Base-by-base conservation (phyloP, 2,888 invertebrate genomes). In the Pyralis farinalis region DNA sequence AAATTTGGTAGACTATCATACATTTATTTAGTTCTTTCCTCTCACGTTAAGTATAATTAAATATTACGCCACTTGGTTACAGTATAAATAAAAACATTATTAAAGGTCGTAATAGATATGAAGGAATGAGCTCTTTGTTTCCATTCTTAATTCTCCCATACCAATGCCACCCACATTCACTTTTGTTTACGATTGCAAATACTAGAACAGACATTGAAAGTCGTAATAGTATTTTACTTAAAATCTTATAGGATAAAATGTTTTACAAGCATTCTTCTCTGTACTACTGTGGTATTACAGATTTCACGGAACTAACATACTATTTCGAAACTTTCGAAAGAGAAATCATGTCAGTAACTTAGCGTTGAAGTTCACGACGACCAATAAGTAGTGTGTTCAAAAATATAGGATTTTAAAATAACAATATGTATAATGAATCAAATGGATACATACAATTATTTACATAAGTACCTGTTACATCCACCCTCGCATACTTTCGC, bases 81-180 rank as follows among this genome's bases (percentile, higher is more conserved):
- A 10, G 27, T 28, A 30, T 8, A 10, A 8, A 32, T n/a, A n/a
- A n/a, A n/a, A n/a, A n/a, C n/a, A n/a, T n/a, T n/a, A n/a, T 56
- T 64, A 64, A 61, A 71, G 71, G 70, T 58, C 59, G 46, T 49
- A 55, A 55, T 51, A 47, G 25, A n/a, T 47, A 45, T 55, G 57
- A 52, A 65, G 60, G 63, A 70, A 69, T 58, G 55, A 50, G 39
- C 41, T 53, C 71, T 71, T 71, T 73, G 75, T 76, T 74, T 66
- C 66, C 60, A 68, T 75, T 71, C 69, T 67, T 55, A 52, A 55
- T 64, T 69, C 66, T 71, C 67, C 61, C 62, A 70, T 63, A 61
- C 53, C 45, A 53, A 49, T 38, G 40, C 58, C 73, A 56, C 79
- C 78, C 74, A 84, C 86, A 79, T 84, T 86, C 83, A 83, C 84